Evolutionary conservation across 1,140 invertebrate species (phyloP).

Genomic region (Drosophila sechellia): DNA sequence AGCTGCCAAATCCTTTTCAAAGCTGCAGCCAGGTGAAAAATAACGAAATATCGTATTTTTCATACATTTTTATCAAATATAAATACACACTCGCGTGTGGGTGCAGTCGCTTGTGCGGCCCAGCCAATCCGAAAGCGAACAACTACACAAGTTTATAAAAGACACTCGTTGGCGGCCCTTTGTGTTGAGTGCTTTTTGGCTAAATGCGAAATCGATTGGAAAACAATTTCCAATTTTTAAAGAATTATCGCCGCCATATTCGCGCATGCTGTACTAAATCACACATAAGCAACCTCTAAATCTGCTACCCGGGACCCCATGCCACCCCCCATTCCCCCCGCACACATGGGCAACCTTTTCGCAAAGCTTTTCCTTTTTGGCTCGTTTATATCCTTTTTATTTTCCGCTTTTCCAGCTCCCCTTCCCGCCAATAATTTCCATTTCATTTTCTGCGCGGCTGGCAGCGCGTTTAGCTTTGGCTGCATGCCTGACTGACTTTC

Average conservation of each 20-base stretch:
- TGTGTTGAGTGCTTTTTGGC: conserved; percentile 74
- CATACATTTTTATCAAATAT: conserved; percentile 59
- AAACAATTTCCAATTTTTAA: conserved; percentile 85
- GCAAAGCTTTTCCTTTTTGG: conserved; percentile 73
- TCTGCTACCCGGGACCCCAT: conserved; percentile 68
- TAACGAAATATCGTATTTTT: conserved; percentile 66
- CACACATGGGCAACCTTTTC: conserved; percentile 57
- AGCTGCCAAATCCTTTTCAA: conserved; percentile 74
- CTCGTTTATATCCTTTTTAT: conserved; percentile 80
- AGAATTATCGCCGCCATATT: conserved; percentile 85
- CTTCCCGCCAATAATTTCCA: conserved; percentile 72
- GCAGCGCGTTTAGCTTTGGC: conserved; percentile 72
- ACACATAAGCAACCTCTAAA: conserved; percentile 85
- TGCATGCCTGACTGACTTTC: conserved; percentile 68
- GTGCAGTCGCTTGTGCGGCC: not conserved
- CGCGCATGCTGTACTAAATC: conserved; percentile 84
- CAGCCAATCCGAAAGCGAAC: conserved; percentile 1
- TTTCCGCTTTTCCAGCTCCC: conserved; percentile 47
- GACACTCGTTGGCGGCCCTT: conserved; percentile 46
- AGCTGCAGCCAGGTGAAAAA: conserved; percentile 76
- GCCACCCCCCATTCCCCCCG: not conserved
- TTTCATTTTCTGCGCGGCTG: conserved; percentile 78
- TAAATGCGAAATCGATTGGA: conserved; percentile 85
- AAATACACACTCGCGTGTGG: conserved; percentile 30
- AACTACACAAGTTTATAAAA: conserved; percentile 62